These are phyloP conservation scores for Crenichthys baileyi DNA, from an alignment of 2,797 vertebrate species.

Conservation along the genomic window DNA sequence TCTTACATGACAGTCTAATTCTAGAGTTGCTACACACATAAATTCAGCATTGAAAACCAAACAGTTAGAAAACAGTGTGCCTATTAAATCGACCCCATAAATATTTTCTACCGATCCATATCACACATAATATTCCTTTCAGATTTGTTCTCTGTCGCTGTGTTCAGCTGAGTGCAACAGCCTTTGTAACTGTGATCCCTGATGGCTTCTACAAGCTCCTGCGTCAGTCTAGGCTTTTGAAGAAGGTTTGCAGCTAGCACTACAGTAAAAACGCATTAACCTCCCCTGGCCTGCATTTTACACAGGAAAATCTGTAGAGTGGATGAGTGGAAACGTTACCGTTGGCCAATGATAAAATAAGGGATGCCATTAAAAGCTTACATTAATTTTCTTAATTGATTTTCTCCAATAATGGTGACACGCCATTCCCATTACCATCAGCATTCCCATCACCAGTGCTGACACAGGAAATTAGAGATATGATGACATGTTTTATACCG, in stretches of 20 bases:
- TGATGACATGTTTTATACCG: slow-evolving; percentile 78
- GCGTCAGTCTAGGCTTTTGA: slow-evolving; percentile 64
- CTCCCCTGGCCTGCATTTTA: slow-evolving; percentile 83
- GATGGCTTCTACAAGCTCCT: slow-evolving; percentile 67
- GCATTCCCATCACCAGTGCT: slow-evolving; percentile 73
- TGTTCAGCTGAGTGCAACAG: slow-evolving; percentile 41
- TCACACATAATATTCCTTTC: slow-evolving; percentile 37
- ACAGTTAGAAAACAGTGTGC: neutral
- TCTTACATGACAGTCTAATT: neutral
- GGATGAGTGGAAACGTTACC: slow-evolving; percentile 69
- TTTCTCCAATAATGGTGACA: slow-evolving; percentile 79
- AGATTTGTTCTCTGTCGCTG: slow-evolving; percentile 22
- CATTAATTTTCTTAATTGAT: slow-evolving; percentile 92
- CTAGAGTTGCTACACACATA: slow-evolving; percentile 1
- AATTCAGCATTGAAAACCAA: slow-evolving; percentile 11
- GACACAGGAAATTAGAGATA: slow-evolving; percentile 79
- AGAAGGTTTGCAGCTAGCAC: slow-evolving; percentile 66
- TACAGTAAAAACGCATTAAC: slow-evolving; percentile 94
- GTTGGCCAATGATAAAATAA: slow-evolving; percentile 59
- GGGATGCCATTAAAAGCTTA: slow-evolving; percentile 79
- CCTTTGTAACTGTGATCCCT: slow-evolving; percentile 65
- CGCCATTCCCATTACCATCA: slow-evolving; percentile 66
- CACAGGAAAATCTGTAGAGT: slow-evolving; percentile 70
- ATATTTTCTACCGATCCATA: slow-evolving; percentile 25
- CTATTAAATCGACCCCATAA: slow-evolving; percentile 10